Evolutionary conservation across 2,888 invertebrate genomes (phyloP).

Genomic region (Drosophila sordidula): DNA sequence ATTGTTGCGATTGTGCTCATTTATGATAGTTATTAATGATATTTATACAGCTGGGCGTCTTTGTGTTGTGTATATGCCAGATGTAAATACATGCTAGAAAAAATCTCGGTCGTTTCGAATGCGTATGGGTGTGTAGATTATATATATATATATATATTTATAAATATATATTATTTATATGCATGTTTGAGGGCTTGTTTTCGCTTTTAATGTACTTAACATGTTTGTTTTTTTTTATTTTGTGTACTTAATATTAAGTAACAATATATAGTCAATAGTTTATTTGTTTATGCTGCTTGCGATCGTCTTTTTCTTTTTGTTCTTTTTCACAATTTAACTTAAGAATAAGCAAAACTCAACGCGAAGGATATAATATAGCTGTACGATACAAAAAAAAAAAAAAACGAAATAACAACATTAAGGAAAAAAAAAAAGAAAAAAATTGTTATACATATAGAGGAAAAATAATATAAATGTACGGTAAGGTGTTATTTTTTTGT

Average conservation of each 20-base stretch:
- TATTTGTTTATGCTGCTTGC: conserved; percentile 6
- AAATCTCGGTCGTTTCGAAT: conserved; percentile 26
- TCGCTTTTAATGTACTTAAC: conserved; percentile 10
- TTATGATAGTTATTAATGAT: conserved; percentile 4
- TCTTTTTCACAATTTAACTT: conserved; percentile 42
- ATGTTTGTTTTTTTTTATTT: conserved; percentile 9
- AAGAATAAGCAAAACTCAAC: conserved; percentile 21
- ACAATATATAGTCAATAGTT: conserved; percentile 41
- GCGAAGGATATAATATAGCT: background rate
- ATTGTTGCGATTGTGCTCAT: conserved; percentile 31
- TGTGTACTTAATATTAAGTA: conserved; percentile 38
- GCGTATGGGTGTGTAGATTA: background rate
- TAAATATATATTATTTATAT: background rate
- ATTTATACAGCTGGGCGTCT: conserved; percentile 15
- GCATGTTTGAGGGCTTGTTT: conserved; percentile 4
- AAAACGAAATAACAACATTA: background rate
- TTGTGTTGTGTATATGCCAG: conserved; percentile 1
- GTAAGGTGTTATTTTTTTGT: conserved; percentile 7
- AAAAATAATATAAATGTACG: conserved; percentile 19
- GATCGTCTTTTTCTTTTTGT: conserved; percentile 16
- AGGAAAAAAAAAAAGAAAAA: conserved; percentile 1
- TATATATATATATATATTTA: conserved; percentile 1
- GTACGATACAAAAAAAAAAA: conserved; percentile 13
- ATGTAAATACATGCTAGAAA: conserved; percentile 5
- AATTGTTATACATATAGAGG: background rate